Conservation (phyloP, 2,888 invertebrate genomes). For the Netelia melanura region DNA sequence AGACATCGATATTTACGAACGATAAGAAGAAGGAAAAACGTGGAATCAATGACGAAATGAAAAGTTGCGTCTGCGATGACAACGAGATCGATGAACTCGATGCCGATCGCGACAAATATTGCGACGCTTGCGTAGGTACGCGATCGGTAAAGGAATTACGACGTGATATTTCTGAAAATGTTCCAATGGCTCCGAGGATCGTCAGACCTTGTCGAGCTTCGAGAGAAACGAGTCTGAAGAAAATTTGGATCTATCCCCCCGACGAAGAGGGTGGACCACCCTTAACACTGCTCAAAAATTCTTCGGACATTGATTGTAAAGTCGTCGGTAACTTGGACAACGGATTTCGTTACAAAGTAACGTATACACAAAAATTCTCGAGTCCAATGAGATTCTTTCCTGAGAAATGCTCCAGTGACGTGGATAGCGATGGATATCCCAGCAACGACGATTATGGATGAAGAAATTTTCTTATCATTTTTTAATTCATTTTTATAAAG, state of each 20-base stretch:
- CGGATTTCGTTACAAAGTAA: constrained; percentile 77
- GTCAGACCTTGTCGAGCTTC: constrained; percentile 58
- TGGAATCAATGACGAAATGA: neutral
- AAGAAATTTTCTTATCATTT: constrained; percentile 40
- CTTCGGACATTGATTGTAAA: constrained; percentile 76
- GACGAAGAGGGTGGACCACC: constrained; percentile 74
- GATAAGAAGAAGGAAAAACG: constrained; percentile 9
- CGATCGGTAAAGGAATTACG: neutral
- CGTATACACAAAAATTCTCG: constrained; percentile 77
- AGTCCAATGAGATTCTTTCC: constrained; percentile 72
- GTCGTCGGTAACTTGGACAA: constrained; percentile 69
- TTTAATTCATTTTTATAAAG: neutral
- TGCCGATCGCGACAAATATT: constrained; percentile 18
- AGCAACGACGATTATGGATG: constrained; percentile 74
- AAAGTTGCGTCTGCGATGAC: constrained; percentile 32
- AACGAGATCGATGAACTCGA: constrained; percentile 9
- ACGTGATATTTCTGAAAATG: neutral
- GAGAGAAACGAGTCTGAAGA: constrained; percentile 63
- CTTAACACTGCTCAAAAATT: constrained; percentile 75
- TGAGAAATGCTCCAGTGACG: constrained; percentile 47
- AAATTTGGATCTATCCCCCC: constrained; percentile 78
- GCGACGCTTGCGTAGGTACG: constrained; percentile 58
- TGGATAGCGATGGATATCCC: constrained; percentile 62
- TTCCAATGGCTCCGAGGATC: constrained; percentile 65
- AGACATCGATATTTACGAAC: constrained; percentile 46